Evolutionary conservation across 2,797 vertebrate genomes (phyloP), one percentile per base, ranked within the genome.

Genomic region (Sebastolobus alascanus): DNA sequence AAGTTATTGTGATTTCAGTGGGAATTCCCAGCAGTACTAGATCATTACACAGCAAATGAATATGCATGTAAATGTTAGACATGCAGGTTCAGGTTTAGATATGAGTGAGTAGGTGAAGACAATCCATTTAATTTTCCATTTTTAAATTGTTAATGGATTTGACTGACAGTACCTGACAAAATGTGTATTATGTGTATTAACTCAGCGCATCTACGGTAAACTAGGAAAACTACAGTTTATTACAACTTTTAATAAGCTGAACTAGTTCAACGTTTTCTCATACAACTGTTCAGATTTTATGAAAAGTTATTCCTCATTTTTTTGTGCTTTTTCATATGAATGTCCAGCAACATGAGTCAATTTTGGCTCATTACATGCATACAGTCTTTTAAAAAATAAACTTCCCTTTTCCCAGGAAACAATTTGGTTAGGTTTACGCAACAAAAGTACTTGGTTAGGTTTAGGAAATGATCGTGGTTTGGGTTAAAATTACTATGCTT

Each of bases 111-210:
- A 40, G 20, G 25, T 55, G 25, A 52, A 46, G 7, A 50, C 31
- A 4, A 1, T 2, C 0, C 59, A 6, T 68, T 72, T 58, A 1
- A 52, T 54, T 79, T 83, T 74, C 63, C 71, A 66, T 56, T 68
- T 82, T 69, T 75, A 59, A 75, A 84, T 80, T 64, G 8, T 84
- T 77, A 75, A 78, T 73, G 63, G 70, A 69, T 81, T 76, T 73
- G 73, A 46, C 43, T 73, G 73, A 46, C 43, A 46, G 43, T 46
- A 16, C 43, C 43, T 46, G 43, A 31, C 22, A 22, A 69, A 54
- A 79, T 37, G 31, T 70, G 3, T 55, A 61, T 68, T 77, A 55
- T 75, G n/a, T 67, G 27, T 67, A 13, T 61, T 66, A 46, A 46
- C 10, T 60, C 3, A 35, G 55, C 33, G 20, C 2, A 43, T 54